Base-by-base conservation (phyloP, 2,797 vertebrate species). In the Loris lydekkerianus region DNA sequence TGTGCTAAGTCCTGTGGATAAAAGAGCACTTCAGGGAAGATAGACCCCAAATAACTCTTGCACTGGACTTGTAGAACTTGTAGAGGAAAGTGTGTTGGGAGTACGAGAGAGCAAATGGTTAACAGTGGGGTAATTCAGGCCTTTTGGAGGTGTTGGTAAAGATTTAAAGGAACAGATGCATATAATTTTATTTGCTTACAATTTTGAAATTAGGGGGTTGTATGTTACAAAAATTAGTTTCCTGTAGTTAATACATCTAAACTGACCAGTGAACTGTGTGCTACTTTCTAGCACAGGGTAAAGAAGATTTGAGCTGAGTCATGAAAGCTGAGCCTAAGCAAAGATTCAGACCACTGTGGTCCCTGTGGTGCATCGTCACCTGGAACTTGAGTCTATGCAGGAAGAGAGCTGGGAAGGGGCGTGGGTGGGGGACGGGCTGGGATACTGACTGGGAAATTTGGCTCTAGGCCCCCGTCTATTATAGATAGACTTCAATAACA, bases 231-330 rank as follows among this genome's bases (percentile, higher is more conserved):
- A 96, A 82, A 49, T 72, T 91, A 69, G 3, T 27, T 31, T 91
- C 18, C 37, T 89, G 20, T 89, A 31, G 40, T 56, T 85, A 76
- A 81, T 58, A 82, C 1, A 58, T 27, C 8, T 67, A 85, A 78
- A 81, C 11, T 63, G 31, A 89, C 13, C n/a, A 93, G 63, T 89
- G 72, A 53, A 75, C 4, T 2, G 15, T 25, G 58, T 89, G 53
- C 60, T 80, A 63, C 18, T 91, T 93, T 29, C 25, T 25, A 84
- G 31, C 25, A 37, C 31, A 75, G 37, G 27, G 15, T 78, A 37
- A 96, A 86, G 40, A 96, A 86, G 40, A 69, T 90, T 31, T 83
- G 75, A 82, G 21, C n/a, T 89, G 80, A 18, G 70, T 81, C 63
- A 89, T 70, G 20, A 82, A 82, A 63, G 80, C 37, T 82, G 15